phyloP scores from a whole-genome alignment of 2,797 vertebrate genomes.

The Enteromius mattozi region DNA sequence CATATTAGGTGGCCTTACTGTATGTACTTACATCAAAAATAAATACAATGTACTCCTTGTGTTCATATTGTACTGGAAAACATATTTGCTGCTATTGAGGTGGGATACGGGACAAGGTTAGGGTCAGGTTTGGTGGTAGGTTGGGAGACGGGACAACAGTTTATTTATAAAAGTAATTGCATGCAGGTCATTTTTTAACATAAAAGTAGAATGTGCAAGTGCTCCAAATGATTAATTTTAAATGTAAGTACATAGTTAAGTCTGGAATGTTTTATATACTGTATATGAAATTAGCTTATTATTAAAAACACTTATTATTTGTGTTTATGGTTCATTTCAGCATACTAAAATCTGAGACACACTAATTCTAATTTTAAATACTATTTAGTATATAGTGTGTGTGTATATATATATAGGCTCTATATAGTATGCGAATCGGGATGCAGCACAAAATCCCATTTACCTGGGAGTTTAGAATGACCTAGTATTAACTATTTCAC shows the following conservation, averaged over 20 bases:
- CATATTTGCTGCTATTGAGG: not conserved
- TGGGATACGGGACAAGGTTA: not conserved
- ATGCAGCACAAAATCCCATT: not conserved
- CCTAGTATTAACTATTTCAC: not conserved
- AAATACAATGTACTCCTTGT: not conserved
- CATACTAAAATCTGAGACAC: not conserved
- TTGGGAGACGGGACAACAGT: not conserved
- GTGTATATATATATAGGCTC: too few relatives aligned
- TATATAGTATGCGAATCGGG: not conserved
- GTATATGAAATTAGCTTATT: too few relatives aligned
- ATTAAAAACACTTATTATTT: too few relatives aligned
- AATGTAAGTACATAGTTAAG: not conserved
- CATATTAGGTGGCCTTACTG: not conserved
- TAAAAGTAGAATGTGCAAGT: not conserved
- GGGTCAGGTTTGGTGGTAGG: not conserved
- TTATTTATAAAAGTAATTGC: not conserved
- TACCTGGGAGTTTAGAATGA: not conserved
- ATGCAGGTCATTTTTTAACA: not conserved
- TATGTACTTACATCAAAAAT: too few relatives aligned
- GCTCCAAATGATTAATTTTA: not conserved
- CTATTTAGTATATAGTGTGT: not conserved
- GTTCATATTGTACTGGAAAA: not conserved
- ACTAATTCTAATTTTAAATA: not conserved
- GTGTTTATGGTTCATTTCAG: not conserved
- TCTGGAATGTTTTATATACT: not conserved